These are phyloP conservation scores for Thymelicus acteon DNA, from an alignment of 2,888 invertebrate genomes.

Conservation along the genomic window DNA sequence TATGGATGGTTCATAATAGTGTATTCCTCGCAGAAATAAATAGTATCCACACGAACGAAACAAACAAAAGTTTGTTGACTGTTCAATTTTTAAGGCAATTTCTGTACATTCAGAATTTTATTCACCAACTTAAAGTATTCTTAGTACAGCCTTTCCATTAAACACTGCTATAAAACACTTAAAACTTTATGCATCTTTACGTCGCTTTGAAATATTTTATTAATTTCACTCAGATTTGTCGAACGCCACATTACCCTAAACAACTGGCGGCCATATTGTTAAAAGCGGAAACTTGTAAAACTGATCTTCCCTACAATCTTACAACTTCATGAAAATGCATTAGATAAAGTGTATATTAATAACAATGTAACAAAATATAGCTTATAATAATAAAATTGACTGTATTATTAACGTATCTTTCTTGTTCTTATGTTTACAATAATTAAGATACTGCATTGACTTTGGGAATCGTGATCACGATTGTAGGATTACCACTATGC, in stretches of 20 bases:
- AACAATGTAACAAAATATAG: not conserved
- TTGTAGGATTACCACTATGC: conserved; percentile 41
- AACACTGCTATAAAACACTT: conserved; percentile 82
- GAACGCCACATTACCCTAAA: conserved; percentile 85
- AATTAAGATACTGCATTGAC: conserved; percentile 46
- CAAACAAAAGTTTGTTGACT: conserved; percentile 86
- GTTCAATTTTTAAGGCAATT: conserved; percentile 80
- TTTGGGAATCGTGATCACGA: conserved; percentile 42
- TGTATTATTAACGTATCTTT: not conserved
- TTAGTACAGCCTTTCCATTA: conserved; percentile 70
- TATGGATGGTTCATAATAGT: conserved; percentile 79
- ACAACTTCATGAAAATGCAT: conserved; percentile 3
- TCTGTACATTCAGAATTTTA: conserved; percentile 74
- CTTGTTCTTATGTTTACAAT: not conserved
- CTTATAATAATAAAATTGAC: not conserved
- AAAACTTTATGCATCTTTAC: conserved; percentile 80
- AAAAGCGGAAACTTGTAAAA: conserved; percentile 71
- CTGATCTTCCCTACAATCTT: conserved; percentile 53
- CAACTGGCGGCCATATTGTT: conserved; percentile 85
- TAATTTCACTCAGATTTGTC: conserved; percentile 82
- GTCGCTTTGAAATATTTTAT: conserved; percentile 77
- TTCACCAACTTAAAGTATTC: conserved; percentile 72
- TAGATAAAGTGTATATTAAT: conserved; percentile 11
- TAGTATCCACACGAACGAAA: conserved; percentile 75
- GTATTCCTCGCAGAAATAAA: conserved; percentile 71